Base-by-base conservation (phyloP, 2,113 vertebrate species). In the Lophotis ruficrista region DNA sequence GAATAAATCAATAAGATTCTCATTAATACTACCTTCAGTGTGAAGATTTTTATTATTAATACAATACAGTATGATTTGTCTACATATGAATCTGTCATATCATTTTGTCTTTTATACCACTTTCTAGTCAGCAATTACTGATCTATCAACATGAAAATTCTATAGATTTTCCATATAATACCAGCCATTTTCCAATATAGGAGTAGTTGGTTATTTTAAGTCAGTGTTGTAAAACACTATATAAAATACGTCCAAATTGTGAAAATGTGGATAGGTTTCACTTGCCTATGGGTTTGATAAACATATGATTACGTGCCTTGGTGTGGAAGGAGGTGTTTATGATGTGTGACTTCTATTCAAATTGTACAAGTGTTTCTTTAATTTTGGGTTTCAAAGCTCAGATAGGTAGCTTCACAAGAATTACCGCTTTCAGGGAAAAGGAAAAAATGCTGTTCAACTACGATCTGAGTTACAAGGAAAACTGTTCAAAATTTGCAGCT, bases 1-100 rank as follows among this genome's bases (percentile, higher is more conserved):
- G 76, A 87, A 81, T 69, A 85, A 84, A 91, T 95, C 90, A 53
- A 87, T 95, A 48, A 30, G 14, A 60, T 91, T 96, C 83, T 95
- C 80, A 87, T 95, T 88, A 94, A 89, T 79, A 68, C 56, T 17
- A 54, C 43, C 35, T 14, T 68, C 45, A 31, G 47, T 86, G 24
- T 57, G 69, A 83, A 89, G 92, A 60, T 48, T 7, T 66, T 78
- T 93, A 78, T 83, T 78, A 64, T 82, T 81, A 96, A 87, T 53
- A 78, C 27, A 86, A 90, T 94, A 6, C 22, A 41, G 35, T 31
- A 65, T 37, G 60, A 22, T 87, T 90, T 84, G 25, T 87, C 76
- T 92, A 14, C 48, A 89, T 58, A 95, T 81, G 51, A 86, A 94
- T 72, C 71, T 94, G 79, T 92, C 60, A 62, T 70, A 64, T 89